Evolutionary conservation across 2,888 invertebrate species (phyloP), one percentile per base, ranked within the genome.

Genomic region (Phyllotreta cruciferae): DNA sequence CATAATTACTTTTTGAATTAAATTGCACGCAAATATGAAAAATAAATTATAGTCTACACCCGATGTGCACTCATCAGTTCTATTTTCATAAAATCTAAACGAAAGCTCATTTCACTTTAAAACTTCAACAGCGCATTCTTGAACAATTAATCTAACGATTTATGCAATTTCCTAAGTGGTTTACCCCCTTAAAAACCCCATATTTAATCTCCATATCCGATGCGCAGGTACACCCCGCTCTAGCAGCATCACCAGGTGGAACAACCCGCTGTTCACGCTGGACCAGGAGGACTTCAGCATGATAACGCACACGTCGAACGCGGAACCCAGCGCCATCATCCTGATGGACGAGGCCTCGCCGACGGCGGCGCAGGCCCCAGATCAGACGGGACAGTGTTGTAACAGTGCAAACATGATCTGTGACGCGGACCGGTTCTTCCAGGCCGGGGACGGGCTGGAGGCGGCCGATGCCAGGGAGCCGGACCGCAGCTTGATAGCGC

Each of bases 271-370:
- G 56, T 95, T 96, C 84, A 90, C 96, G 72, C 88, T 91, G 57
- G 97, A 97, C 68, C 81, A 81, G 79, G 96, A 96, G 79, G 96
- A 97, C 83, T 96, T 97, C 83, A 94, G 91, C 79, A 93, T 96
- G 87, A 94, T 94, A 84, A 90, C 94, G 56, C 92, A 85, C 75
- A 86, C 88, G 38, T 83, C 87, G 54, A 84, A 81, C 76, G 79
- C 83, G 70, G 85, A 85, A 71, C 88, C 88, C 75, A 88, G 90
- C 67, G 90, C 90, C 57, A 87, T 90, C 75, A 84, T 93, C 70
- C 89, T 94, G 82, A 92, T 93, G 80, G 93, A 93, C 81, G 90
- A 75, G 56, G 70, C 76, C 6, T 71, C 76, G 34, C 70, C 78
- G 5, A 69, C 75, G 1, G 39, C 54, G 34, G 69, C 74, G 42